Percentiles rank a stretch among this genome's conserved stretches.
Conservation (phyloP, 2,113 vertebrate species). For the Microtus montanus region DNA sequence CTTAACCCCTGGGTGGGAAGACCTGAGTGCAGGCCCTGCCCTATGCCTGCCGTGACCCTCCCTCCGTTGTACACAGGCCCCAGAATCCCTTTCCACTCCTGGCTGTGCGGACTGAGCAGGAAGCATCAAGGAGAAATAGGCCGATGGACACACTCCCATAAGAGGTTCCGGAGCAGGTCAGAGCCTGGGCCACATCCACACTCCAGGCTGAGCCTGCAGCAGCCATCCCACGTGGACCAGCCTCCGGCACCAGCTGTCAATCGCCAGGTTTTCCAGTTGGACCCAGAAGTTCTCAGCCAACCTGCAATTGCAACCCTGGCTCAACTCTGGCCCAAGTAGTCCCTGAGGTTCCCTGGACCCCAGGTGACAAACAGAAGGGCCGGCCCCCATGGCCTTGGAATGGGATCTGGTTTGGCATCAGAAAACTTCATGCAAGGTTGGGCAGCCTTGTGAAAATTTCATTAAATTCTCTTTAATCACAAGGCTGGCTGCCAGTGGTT, state of each 20-base stretch:
- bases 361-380: not conserved
- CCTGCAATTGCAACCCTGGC: not conserved
- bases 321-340: not conserved
- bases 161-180: not conserved
- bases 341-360: not conserved
- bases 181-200: not conserved
- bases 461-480: conserved; percentile 12
- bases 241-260: too few species aligned
- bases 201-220: not conserved
- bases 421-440: not conserved
- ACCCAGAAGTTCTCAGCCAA: not conserved
- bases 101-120: not conserved
- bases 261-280: not conserved
- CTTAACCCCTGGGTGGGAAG: not conserved
- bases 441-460: not conserved
- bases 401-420: too few species aligned
- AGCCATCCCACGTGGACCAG: not conserved
- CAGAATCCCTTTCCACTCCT: not conserved
- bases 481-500: not conserved
- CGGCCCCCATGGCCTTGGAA: rapidly evolving
- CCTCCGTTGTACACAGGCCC: not conserved
- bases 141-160: not conserved
- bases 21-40: not conserved
- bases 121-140: not conserved
- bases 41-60: not conserved